A percentile compares a stretch with the other conserved stretches of the same genome.
phyloP scores from a whole-genome alignment of 92 coral and sea anemone genomes.

The Porites lobata region DNA sequence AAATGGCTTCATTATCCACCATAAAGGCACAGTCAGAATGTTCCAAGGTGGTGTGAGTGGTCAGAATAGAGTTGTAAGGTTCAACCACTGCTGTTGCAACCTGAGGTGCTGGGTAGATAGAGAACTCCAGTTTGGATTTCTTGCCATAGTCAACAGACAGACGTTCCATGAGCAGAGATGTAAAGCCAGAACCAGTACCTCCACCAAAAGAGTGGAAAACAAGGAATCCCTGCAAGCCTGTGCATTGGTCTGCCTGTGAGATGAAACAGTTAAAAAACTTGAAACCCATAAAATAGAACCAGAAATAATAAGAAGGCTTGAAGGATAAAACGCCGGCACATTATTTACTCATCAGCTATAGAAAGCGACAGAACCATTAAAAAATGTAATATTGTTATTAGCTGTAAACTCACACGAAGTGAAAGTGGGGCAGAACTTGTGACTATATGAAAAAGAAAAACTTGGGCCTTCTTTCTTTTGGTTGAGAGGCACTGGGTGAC shows the following conservation, averaged over 20 bases:
- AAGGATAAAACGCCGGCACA: too few relatives aligned
- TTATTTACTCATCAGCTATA: too few relatives aligned
- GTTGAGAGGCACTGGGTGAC: too few relatives aligned
- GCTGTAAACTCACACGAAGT: too few relatives aligned
- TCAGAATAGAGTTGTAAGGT: constrained; percentile 92
- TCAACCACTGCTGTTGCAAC: constrained; percentile 92
- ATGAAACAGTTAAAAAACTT: background rate
- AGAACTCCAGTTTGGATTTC: constrained; percentile 92
- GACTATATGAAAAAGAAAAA: too few relatives aligned
- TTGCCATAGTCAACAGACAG: constrained; percentile 97
- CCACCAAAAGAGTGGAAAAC: constrained; percentile 97
- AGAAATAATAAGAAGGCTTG: too few relatives aligned
- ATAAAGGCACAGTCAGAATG: constrained; percentile 98
- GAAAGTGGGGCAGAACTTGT: too few relatives aligned
- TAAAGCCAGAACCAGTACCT: constrained; percentile 96
- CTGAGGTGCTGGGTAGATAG: constrained; percentile 96
- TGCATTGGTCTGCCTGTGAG: constrained; percentile 92
- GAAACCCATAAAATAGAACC: too few relatives aligned
- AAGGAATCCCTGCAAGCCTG: constrained; percentile 95
- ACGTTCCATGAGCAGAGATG: constrained; percentile 96
- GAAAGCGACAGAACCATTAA: too few relatives aligned
- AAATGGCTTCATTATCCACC: constrained; percentile 98
- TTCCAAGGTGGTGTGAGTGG: constrained; percentile 95
- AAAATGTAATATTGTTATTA: too few relatives aligned
- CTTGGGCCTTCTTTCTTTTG: too few relatives aligned